phyloP scores from a whole-genome alignment of 2,797 vertebrate species.

The Phyllotis vaccarum region DNA sequence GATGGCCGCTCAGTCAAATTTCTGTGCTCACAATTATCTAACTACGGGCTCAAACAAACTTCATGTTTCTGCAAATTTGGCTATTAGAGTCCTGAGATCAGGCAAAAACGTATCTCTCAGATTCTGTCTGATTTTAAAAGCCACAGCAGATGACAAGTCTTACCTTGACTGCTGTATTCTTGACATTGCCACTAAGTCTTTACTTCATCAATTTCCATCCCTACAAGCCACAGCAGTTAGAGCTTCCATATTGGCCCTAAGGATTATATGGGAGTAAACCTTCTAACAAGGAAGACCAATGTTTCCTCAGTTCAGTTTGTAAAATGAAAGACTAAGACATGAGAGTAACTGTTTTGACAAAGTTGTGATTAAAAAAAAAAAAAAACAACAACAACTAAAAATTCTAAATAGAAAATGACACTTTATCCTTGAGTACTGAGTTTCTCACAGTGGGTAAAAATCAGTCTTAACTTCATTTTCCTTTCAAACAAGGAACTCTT shows the following conservation, averaged over 20 bases:
- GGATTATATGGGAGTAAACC: not conserved
- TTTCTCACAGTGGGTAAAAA: constrained; percentile 3
- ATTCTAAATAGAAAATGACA: constrained; percentile 15
- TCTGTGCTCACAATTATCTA: constrained; percentile 60
- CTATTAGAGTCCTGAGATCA: constrained; percentile 47
- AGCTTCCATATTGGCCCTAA: not conserved
- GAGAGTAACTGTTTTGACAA: not conserved
- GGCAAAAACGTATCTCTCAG: constrained; percentile 59
- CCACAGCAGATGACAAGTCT: not conserved
- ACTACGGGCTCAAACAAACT: constrained; percentile 47
- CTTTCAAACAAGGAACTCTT: constrained; percentile 33
- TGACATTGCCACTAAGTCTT: not conserved
- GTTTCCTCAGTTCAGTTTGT: constrained; percentile 6
- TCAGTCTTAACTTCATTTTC: constrained; percentile 17
- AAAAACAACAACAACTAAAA: constrained; percentile 61
- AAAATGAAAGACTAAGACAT: constrained; percentile 17
- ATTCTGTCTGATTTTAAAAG: constrained; percentile 24
- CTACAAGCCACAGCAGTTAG: not conserved
- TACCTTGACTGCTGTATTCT: not conserved
- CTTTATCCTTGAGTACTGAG: not conserved
- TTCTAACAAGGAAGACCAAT: not conserved
- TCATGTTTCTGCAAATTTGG: constrained; percentile 51
- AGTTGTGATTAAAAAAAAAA: too few species aligned
- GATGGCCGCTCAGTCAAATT: constrained; percentile 41
- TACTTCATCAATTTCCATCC: not conserved